Percentiles rank a stretch among this genome's conserved stretches.
These are phyloP conservation scores for Holothuria glaberrima DNA, from an alignment of 35 echinoderm and acorn worm genomes.

Conservation along the genomic window DNA sequence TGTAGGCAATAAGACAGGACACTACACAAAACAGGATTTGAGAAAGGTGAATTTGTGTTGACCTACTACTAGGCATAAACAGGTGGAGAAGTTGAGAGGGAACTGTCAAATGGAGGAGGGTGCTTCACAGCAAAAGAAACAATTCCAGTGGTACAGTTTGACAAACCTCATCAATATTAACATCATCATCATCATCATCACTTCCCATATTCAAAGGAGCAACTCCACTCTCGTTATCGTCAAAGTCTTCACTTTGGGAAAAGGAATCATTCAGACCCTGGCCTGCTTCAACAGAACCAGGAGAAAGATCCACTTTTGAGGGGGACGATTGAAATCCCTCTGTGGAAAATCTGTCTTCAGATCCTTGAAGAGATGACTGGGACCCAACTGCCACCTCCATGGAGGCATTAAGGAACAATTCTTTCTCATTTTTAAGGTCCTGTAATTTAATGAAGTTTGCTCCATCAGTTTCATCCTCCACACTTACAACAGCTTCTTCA, in stretches of 20 bases:
- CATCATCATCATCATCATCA: conserved; percentile 21
- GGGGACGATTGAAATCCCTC: background rate
- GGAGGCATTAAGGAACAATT: conserved; percentile 19
- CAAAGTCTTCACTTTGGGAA: conserved; percentile 28
- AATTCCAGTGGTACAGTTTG: too few relatives aligned
- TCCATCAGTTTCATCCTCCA: background rate
- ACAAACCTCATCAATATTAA: too few relatives aligned
- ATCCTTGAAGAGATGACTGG: background rate
- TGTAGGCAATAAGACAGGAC: too few relatives aligned
- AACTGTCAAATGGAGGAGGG: background rate
- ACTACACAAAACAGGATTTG: too few relatives aligned
- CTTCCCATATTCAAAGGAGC: conserved; percentile 6
- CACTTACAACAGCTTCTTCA: too few relatives aligned
- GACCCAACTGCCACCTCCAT: conserved; percentile 13
- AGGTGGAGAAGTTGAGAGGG: background rate
- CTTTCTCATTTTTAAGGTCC: background rate
- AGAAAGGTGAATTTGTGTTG: too few relatives aligned
- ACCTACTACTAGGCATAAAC: too few relatives aligned
- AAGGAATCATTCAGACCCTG: background rate
- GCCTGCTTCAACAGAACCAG: background rate
- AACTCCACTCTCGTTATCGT: conserved; percentile 18
- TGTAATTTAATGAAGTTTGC: background rate
- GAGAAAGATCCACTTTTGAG: background rate
- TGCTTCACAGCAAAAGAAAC: background rate
- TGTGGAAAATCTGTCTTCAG: conserved; percentile 7